Evolutionary conservation across 2,888 invertebrate genomes (phyloP), one percentile per base, ranked within the genome.

Genomic region (Morpho achilles): DNA sequence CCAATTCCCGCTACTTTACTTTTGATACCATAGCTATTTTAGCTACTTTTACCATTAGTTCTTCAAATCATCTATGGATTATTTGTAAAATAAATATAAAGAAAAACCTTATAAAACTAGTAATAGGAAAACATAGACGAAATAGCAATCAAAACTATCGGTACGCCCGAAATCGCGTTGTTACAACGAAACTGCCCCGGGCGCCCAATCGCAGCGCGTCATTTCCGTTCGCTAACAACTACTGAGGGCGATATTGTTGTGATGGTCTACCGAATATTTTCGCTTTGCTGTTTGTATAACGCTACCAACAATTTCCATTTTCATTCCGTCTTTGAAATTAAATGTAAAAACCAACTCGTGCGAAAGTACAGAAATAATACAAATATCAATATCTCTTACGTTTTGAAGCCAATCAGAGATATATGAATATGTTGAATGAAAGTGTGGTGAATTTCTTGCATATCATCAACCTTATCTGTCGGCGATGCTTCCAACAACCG

Each of bases 111-210:
- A 5, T 32, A 32, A 32, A 32, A 32, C 32, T 32, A 5, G 32
- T 32, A 32, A 32, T 32, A 32, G 3, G 4, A 32, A 32, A 32
- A 32, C 32, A 32, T 32, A 32, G 32, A 32, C 32, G 32, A 69
- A 67, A 76, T 80, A 84, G 77, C 83, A 83, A 86, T 86, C 82
- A 82, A 78, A 84, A 82, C 77, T 80, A 82, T 79, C 72, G 73
- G 76, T 77, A 79, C 74, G 76, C 74, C 74, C 74, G 75, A 77
- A 77, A 79, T 77, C 70, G 74, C 72, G 70, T 78, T 78, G 80
- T 78, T 79, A 77, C 76, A 70, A 66, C 62, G 63, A 67, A 72
- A 73, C 69, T 71, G 76, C 78, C 71, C 68, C 69, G 70, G 70
- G 75, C 73, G 58, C 61, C 67, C 59, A 57, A 60, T 63, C 57